These are phyloP conservation scores for Drosophila melanosoma DNA, from an alignment of 2,888 invertebrate genomes.

Conservation along the genomic window DNA sequence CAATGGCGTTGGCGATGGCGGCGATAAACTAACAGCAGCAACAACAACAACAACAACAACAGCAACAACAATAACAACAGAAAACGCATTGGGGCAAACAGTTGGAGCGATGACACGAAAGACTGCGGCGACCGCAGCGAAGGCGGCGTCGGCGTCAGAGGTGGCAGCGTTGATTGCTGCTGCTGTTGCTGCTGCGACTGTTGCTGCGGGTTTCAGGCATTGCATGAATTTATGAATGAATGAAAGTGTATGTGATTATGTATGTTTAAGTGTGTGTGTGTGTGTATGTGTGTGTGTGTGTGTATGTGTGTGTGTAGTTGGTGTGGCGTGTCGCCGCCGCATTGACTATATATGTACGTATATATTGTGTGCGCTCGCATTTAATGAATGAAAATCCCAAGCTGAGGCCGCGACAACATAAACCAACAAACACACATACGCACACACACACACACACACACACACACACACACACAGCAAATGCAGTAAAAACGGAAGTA, in stretches of 20 bases:
- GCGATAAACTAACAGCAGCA: slow-evolving; percentile 64
- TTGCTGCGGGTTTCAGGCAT: slow-evolving; percentile 31
- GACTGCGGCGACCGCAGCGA: slow-evolving; percentile 36
- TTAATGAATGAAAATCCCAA: slow-evolving; percentile 78
- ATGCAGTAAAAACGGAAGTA: slow-evolving; percentile 76
- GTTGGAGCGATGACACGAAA: slow-evolving; percentile 63
- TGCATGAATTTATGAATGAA: slow-evolving; percentile 79
- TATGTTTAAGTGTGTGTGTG: slow-evolving; percentile 17
- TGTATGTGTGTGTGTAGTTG: slow-evolving; percentile 35
- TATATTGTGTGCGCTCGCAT: slow-evolving; percentile 56
- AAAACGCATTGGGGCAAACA: slow-evolving; percentile 54
- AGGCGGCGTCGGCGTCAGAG: slow-evolving; percentile 9
- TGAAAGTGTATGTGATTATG: slow-evolving; percentile 58
- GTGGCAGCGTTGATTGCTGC: slow-evolving; percentile 8
- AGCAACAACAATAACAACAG: slow-evolving; percentile 34
- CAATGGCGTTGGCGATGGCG: slow-evolving; percentile 67
- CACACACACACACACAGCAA: slow-evolving; percentile 47
- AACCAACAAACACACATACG: slow-evolving; percentile 38
- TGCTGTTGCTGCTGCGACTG: background rate
- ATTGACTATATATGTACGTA: slow-evolving; percentile 14
- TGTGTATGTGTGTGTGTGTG: slow-evolving; percentile 19
- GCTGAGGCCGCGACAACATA: slow-evolving; percentile 62
- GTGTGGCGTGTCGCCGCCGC: slow-evolving; percentile 45
- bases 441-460: slow-evolving; percentile 26
- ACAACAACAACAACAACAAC: slow-evolving; percentile 29